These are phyloP conservation scores for Pelusios castaneus DNA, from an alignment of 2,113 vertebrate genomes.

Conservation along the genomic window DNA sequence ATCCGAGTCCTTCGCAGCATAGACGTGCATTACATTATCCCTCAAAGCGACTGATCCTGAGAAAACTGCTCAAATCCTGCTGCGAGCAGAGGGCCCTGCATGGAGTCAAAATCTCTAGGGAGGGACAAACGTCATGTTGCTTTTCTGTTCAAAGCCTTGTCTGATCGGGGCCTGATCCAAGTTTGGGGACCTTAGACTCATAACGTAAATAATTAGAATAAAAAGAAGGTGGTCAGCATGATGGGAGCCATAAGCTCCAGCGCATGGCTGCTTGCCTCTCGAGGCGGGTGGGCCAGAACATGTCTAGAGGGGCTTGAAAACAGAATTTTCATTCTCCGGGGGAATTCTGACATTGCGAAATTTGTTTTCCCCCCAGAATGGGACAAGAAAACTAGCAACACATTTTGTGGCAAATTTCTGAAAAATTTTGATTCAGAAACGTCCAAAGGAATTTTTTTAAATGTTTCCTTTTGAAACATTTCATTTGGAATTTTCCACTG, in stretches of 20 bases:
- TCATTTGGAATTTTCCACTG: background rate
- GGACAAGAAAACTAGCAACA: background rate
- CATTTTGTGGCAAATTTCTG: background rate
- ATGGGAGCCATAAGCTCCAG: background rate
- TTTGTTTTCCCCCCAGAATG: background rate
- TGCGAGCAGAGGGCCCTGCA: background rate
- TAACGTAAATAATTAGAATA: no score
- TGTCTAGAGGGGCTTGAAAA: background rate
- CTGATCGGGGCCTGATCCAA: no score
- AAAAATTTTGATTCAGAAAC: background rate
- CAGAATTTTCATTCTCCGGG: background rate
- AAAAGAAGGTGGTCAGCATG: background rate
- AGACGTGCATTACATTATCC: background rate
- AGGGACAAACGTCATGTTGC: no score
- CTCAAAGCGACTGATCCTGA: no score
- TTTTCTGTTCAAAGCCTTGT: no score
- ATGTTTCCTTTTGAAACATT: background rate
- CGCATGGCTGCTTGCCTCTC: no score
- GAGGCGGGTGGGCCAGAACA: no score
- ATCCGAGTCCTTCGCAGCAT: background rate
- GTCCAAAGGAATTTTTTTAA: background rate
- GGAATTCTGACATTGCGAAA: background rate
- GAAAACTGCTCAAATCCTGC: background rate
- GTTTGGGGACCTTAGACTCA: no score
- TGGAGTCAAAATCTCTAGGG: no score